Conservation (phyloP, 2,888 invertebrate genomes). For the Opisthograptis luteolata region DNA sequence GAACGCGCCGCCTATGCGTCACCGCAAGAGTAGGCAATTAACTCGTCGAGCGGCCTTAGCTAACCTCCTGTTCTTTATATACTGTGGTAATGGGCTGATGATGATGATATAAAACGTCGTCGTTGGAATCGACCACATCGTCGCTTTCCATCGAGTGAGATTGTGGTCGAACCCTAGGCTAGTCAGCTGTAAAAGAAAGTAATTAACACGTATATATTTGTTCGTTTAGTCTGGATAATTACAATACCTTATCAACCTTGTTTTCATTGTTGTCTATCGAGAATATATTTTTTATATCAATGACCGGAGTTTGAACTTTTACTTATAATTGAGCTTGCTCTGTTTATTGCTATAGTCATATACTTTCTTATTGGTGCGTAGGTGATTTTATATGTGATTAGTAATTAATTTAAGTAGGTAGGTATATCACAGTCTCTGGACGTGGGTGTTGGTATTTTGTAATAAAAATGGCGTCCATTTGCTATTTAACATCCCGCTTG, state of each 20-base stretch:
- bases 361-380: slow-evolving; percentile 50
- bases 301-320: slow-evolving; percentile 41
- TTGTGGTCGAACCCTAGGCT: too few species aligned
- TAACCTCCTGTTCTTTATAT: too few species aligned
- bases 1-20: too few species aligned
- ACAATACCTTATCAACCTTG: slow-evolving; percentile 40
- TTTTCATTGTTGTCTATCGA: slow-evolving; percentile 45
- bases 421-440: slow-evolving; percentile 52
- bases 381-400: slow-evolving; percentile 55
- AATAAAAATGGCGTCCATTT: slow-evolving; percentile 72
- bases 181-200: too few species aligned
- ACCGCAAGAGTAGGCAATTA: too few species aligned
- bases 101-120: too few species aligned
- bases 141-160: too few species aligned
- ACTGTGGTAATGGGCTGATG: too few species aligned
- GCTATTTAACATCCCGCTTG: slow-evolving; percentile 60
- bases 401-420: slow-evolving; percentile 66
- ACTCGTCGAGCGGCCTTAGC: too few species aligned
- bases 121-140: too few species aligned
- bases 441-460: slow-evolving; percentile 69
- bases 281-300: slow-evolving; percentile 45
- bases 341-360: slow-evolving; percentile 29
- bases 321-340: slow-evolving; percentile 40
- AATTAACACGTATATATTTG: slow-evolving; percentile 9
- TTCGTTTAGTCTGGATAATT: slow-evolving; percentile 48